phyloP scores from a whole-genome alignment of 2,888 invertebrate genomes.

The Eilema caniola region DNA sequence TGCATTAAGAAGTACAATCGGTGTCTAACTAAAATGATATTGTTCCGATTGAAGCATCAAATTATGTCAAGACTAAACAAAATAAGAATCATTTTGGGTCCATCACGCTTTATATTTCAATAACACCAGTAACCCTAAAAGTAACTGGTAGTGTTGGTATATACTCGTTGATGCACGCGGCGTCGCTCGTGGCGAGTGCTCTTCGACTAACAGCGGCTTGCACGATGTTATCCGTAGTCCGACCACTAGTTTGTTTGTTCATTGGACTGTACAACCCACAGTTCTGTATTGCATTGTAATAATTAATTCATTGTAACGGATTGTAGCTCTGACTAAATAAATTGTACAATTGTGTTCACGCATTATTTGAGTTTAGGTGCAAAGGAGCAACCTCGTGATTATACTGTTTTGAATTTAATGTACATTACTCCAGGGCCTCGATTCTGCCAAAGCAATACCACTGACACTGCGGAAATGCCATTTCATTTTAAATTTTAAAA shows the following conservation, averaged over 20 bases:
- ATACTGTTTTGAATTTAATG: too few species aligned
- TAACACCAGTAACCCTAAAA: background rate
- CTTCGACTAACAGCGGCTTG: slow-evolving; percentile 59
- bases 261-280: slow-evolving; percentile 35
- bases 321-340: background rate
- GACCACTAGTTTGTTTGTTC: slow-evolving; percentile 36
- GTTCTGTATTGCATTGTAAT: background rate
- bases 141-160: slow-evolving; percentile 14
- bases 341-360: background rate
- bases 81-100: background rate
- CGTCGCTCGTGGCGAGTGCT: slow-evolving; percentile 56
- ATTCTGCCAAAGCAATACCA: too few species aligned
- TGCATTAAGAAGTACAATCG: too few species aligned
- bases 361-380: too few species aligned
- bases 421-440: too few species aligned
- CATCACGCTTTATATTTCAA: background rate
- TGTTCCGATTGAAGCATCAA: background rate
- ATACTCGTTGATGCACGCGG: slow-evolving; percentile 4
- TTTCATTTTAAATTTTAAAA: too few species aligned
- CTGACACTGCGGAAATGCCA: too few species aligned
- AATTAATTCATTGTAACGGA: background rate
- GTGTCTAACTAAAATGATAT: background rate
- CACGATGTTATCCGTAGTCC: slow-evolving; percentile 48
- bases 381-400: too few species aligned
- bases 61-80: background rate